Evolutionary conservation across 1,140 invertebrate species (phyloP), one percentile per base, ranked within the genome.

Genomic region (Yoshiicerus persimilis): DNA sequence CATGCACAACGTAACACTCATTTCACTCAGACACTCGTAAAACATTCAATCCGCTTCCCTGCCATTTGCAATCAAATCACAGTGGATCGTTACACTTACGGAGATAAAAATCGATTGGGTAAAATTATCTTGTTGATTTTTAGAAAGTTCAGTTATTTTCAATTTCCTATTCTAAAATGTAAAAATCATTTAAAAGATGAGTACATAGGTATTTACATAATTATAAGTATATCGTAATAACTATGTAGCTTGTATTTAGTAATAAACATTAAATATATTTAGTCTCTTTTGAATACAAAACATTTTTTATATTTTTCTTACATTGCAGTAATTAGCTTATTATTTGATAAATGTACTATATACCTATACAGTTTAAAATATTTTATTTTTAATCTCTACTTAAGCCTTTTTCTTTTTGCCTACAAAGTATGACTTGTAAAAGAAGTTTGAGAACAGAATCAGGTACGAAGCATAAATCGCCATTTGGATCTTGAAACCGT

Each of bases 381-480:
- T 36, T 64, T 86, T 86, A 62, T 11, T 86, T 86, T 86, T 47
- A 47, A n/a, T 47, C 23, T 32, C 27, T 64, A 47, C 13, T 84
- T 84, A 84, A 47, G 38, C 83, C 41, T 84, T 84, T 62, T 84
- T 84, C 41, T 84, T 83, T 39, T 38, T 75, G 25, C 84, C 36
- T 0, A 23, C 38, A 20, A 98, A 92, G 92, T 98, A 98, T 8
- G 96, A 94, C 91, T 96, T 96, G 92, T 97, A 96, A 94, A 98
- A 98, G 95, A 98, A 98, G 90, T 95, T 94, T 34, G 96, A 96
- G 92, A 98, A 98, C 0, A 98, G 94, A 13, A 97, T 95, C 92
- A 98, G 97, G 92, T 98, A 98, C 87, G 96, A 97, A 92, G 97
- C 96, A 93, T 99, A 99, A 70, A 88, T 88, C 20, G 38, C 84